These are phyloP conservation scores for Salvator merianae DNA, from an alignment of 2,113 vertebrate species.

Conservation along the genomic window DNA sequence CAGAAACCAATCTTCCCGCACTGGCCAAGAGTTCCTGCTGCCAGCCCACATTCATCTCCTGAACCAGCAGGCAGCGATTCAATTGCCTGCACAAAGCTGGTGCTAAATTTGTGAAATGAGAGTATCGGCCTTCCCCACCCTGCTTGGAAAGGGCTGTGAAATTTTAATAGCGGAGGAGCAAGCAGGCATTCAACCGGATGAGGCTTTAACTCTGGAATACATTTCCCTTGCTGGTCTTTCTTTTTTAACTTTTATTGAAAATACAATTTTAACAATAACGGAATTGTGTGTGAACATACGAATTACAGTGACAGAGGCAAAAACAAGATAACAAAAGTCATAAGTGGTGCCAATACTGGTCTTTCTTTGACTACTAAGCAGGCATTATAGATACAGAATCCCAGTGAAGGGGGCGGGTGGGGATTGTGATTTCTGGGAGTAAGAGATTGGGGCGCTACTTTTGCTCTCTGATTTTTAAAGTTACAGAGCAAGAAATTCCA, in stretches of 20 bases:
- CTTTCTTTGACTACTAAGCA: too few species aligned
- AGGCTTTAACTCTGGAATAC: too few species aligned
- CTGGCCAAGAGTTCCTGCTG: not conserved
- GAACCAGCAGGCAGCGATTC: slow-evolving; percentile 9
- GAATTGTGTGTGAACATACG: too few species aligned
- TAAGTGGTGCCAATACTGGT: too few species aligned
- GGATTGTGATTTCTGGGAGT: too few species aligned
- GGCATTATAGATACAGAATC: not conserved
- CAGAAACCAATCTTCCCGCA: slow-evolving; percentile 1
- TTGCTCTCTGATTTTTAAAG: too few species aligned
- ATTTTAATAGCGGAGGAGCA: not conserved
- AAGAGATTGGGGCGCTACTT: too few species aligned
- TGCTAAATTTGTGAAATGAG: not conserved
- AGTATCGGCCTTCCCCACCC: not conserved
- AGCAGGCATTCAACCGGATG: not conserved
- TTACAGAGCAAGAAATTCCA: not conserved
- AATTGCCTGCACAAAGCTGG: not conserved
- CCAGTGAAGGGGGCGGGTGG: not conserved
- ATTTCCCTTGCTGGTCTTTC: too few species aligned
- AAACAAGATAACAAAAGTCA: too few species aligned
- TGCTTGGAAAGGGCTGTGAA: not conserved
- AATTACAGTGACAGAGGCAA: too few species aligned
- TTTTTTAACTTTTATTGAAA: too few species aligned
- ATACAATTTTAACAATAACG: too few species aligned
- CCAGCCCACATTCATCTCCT: slow-evolving; percentile 4